These are phyloP conservation scores for Apocheima hispidaria DNA, from an alignment of 2,888 invertebrate species.

Conservation along the genomic window DNA sequence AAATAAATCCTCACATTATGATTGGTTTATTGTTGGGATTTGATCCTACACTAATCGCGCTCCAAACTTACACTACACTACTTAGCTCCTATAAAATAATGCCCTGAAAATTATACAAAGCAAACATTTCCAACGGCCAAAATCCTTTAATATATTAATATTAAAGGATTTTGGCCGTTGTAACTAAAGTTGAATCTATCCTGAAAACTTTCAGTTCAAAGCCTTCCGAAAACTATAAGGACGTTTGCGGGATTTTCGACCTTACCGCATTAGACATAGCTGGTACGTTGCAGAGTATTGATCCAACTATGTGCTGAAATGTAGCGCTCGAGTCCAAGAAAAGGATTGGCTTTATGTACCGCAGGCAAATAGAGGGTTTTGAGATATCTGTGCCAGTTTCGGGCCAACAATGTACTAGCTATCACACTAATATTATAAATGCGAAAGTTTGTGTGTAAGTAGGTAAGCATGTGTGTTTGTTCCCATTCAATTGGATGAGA, in stretches of 20 bases:
- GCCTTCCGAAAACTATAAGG: constrained; percentile 18
- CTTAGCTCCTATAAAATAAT: too few relatives aligned
- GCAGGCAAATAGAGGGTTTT: constrained; percentile 27
- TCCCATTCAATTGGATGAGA: too few relatives aligned
- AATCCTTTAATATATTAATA: constrained; percentile 20
- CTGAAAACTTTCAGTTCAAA: constrained; percentile 25
- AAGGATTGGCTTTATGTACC: constrained; percentile 31
- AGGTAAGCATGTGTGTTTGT: too few relatives aligned
- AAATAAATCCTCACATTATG: too few relatives aligned
- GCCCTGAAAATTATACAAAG: not conserved
- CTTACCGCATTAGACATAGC: constrained; percentile 43
- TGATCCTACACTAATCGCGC: too few relatives aligned
- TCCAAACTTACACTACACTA: too few relatives aligned
- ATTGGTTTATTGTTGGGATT: too few relatives aligned
- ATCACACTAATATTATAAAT: too few relatives aligned
- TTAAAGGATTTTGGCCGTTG: too few relatives aligned
- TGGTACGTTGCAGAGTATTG: constrained; percentile 40
- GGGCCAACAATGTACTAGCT: constrained; percentile 21
- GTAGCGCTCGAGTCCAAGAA: constrained; percentile 36
- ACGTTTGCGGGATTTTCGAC: constrained; percentile 44
- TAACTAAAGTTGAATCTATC: constrained; percentile 31
- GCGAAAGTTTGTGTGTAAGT: not conserved
- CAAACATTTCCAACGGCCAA: constrained; percentile 9
- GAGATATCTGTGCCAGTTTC: constrained; percentile 25
- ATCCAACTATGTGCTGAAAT: constrained; percentile 45